phyloP scores from a whole-genome alignment of 2,888 invertebrate genomes.

The Athalia rosae region DNA sequence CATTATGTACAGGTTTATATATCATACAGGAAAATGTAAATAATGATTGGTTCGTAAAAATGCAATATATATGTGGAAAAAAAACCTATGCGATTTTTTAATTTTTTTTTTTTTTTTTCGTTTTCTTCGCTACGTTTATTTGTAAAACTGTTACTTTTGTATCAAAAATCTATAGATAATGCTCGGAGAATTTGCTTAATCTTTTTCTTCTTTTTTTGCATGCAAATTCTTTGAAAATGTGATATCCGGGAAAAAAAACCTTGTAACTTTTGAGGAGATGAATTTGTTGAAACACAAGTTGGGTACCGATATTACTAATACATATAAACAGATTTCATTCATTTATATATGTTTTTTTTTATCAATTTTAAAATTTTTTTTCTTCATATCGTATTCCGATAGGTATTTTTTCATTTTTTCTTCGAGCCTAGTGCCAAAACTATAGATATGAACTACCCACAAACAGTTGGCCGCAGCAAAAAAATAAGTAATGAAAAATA shows the following conservation, averaged over 20 bases:
- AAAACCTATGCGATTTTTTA: slow-evolving; percentile 13
- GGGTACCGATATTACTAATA: not conserved
- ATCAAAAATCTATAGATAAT: not conserved
- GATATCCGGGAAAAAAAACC: no score
- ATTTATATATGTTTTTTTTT: not conserved
- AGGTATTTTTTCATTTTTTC: not conserved
- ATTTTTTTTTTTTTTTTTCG: not conserved
- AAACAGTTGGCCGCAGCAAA: not conserved
- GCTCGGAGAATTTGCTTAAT: no score
- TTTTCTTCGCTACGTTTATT: not conserved
- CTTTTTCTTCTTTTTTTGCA: no score
- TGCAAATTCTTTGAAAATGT: no score
- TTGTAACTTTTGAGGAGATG: no score
- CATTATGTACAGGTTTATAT: slow-evolving; percentile 62
- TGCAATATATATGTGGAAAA: slow-evolving; percentile 9
- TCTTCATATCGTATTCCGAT: slow-evolving; percentile 4
- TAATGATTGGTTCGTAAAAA: slow-evolving; percentile 30
- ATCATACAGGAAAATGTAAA: slow-evolving; percentile 58
- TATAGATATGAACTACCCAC: not conserved
- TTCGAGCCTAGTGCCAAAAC: not conserved
- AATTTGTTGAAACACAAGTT: no score
- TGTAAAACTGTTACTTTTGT: not conserved
- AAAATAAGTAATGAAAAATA: not conserved
- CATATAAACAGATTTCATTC: slow-evolving; percentile 27
- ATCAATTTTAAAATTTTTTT: not conserved